Base-by-base conservation (phyloP, 92 coral and sea anemone genomes). In the Epizoanthus rinbou region DNA sequence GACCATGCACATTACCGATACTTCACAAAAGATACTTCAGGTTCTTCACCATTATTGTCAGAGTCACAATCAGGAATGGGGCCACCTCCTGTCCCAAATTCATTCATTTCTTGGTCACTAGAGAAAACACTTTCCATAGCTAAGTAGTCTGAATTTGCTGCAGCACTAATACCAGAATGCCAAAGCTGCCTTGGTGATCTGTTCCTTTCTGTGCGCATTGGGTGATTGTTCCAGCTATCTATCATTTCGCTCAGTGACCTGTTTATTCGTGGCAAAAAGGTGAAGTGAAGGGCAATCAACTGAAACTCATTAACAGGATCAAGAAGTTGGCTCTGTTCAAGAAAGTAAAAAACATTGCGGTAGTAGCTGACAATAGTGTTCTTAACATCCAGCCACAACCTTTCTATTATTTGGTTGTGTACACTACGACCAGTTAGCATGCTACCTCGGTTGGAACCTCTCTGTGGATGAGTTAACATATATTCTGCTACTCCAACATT, bases 401-500 rank as follows among this genome's bases (percentile, higher is more conserved):
- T 58, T 74, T 89, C 90, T 0, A 81, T 86, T 9, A 87, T 65
- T 54, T 82, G 87, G 37, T 85, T 89, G 68, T 89, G 90, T 25
- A 89, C 89, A 43, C 83, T 71, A 16, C 84, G 43, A 1, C 92
- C 92, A 54, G 90, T 89, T 16, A 89, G 52, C 87, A 89, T 80
- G 68, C 88, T 88, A 9, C 88, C 91, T 85, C 91, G 41, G 66
- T 85, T 86, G 4, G 62, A 67, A 10, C 85, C 85, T 74, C 90
- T 53, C 19, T 69, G 80, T 70, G 76, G 85, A 64, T 88, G 86
- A 25, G 47, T 59, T 41, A 89, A 52, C 87, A 89, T 86, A 82
- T 85, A 88, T 45, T 47, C 74, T 73, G 89, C 92, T 24, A 89
- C 87, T 22, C 85, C 93, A 47, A 90, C 84, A 73, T 90, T 90